phyloP scores from a whole-genome alignment of 2,888 invertebrate species.

The Xestoiulus laeticollis region DNA sequence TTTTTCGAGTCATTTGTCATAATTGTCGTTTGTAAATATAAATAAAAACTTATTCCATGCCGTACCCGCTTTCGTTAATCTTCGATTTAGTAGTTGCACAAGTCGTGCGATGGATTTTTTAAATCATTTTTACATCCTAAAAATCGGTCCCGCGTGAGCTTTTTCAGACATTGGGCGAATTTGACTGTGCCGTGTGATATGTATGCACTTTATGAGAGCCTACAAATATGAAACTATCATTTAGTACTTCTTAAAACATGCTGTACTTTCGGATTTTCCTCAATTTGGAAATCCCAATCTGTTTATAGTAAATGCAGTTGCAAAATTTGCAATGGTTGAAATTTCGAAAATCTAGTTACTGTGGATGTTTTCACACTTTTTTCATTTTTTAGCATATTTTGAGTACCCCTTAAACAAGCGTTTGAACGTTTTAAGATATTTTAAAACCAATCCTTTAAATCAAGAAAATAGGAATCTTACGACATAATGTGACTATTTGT shows the following conservation, averaged over 20 bases:
- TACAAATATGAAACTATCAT: background rate
- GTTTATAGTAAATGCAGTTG: background rate
- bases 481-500: background rate
- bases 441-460: too few species aligned
- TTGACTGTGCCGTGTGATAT: constrained; percentile 23
- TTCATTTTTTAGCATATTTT: background rate
- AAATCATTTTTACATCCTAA: background rate
- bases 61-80: background rate
- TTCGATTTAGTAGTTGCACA: background rate
- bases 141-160: background rate
- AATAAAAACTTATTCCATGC: constrained; percentile 14
- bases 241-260: background rate
- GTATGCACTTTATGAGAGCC: constrained; percentile 31
- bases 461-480: too few species aligned
- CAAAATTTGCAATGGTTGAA: too few species aligned
- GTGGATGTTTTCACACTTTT: too few species aligned
- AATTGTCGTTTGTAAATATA: constrained; percentile 35
- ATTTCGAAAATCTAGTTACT: too few species aligned
- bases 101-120: background rate
- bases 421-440: too few species aligned
- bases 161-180: background rate
- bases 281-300: background rate
- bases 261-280: background rate
- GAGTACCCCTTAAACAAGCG: background rate
- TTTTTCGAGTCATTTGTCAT: background rate